These are phyloP conservation scores for Megaceryle torquata DNA, from an alignment of 2,113 vertebrate genomes.

Conservation along the genomic window DNA sequence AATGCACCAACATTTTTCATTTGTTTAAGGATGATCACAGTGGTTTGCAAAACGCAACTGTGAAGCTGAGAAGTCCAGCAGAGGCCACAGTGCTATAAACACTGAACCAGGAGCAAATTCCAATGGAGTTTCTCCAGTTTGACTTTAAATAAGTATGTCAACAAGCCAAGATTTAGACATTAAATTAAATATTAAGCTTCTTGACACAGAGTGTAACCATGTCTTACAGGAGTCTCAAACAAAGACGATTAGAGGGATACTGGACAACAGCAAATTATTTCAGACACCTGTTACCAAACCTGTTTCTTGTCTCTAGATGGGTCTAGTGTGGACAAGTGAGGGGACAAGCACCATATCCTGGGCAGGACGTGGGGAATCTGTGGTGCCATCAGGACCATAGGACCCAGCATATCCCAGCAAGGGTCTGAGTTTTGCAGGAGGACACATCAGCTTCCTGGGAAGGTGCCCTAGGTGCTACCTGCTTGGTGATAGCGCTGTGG, in stretches of 20 bases:
- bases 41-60: neutral
- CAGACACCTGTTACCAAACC: neutral
- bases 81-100: neutral
- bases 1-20: neutral
- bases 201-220: neutral
- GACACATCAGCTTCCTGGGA: neutral
- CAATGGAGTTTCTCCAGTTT: neutral
- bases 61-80: neutral
- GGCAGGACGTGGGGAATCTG: neutral
- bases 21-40: neutral
- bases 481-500: neutral
- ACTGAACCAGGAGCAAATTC: neutral
- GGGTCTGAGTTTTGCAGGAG: neutral
- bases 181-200: neutral
- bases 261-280: neutral
- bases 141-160: neutral
- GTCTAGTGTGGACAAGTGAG: neutral
- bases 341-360: neutral
- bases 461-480: neutral
- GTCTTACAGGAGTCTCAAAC: neutral
- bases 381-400: neutral
- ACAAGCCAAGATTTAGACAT: neutral
- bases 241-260: neutral
- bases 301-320: neutral
- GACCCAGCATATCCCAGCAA: neutral